Evolutionary conservation across 2,113 vertebrate species (phyloP).

Genomic region (Chionodraco myersi): DNA sequence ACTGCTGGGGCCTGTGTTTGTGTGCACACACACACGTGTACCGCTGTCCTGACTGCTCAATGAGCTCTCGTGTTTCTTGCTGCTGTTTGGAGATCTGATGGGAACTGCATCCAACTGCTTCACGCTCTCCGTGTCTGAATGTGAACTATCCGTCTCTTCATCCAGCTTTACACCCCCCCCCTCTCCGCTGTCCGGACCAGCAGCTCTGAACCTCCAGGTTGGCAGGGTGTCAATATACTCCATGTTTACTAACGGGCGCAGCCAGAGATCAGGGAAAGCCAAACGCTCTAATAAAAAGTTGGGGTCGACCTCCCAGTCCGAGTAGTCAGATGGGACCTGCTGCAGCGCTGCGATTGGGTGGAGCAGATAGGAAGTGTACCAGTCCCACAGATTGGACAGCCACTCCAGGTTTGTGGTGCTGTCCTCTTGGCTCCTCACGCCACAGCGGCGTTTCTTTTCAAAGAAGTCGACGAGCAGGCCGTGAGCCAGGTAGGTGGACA

Average conservation of each 20-base stretch:
- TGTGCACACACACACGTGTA: neutral
- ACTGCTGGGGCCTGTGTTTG: neutral
- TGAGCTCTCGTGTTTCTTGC: neutral
- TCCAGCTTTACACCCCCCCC: neutral
- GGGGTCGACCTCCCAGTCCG: slow-evolving; percentile 95
- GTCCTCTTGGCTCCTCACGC: slow-evolving; percentile 87
- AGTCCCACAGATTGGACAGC: slow-evolving; percentile 98
- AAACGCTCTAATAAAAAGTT: slow-evolving; percentile 91
- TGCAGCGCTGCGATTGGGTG: slow-evolving; percentile 95
- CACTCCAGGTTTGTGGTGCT: slow-evolving; percentile 96
- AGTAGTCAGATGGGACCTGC: slow-evolving; percentile 88
- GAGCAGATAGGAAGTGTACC: slow-evolving; percentile 96
- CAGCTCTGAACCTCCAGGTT: slow-evolving; percentile 87
- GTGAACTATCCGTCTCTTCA: slow-evolving; percentile 6
- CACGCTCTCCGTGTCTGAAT: slow-evolving; percentile 7
- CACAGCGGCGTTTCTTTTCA: slow-evolving; percentile 93
- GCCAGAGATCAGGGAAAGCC: slow-evolving; percentile 97
- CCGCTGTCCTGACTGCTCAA: neutral
- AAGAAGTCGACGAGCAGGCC: slow-evolving; percentile 97
- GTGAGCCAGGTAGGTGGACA: slow-evolving; percentile 94
- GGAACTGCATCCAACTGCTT: neutral
- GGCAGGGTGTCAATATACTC: slow-evolving; percentile 96
- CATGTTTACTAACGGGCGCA: slow-evolving; percentile 92
- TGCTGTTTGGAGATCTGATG: neutral
- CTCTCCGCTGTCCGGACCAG: slow-evolving; percentile 51